Evolutionary conservation across 2,113 vertebrate species (phyloP).

Genomic region (Eudyptes chrysolophus): DNA sequence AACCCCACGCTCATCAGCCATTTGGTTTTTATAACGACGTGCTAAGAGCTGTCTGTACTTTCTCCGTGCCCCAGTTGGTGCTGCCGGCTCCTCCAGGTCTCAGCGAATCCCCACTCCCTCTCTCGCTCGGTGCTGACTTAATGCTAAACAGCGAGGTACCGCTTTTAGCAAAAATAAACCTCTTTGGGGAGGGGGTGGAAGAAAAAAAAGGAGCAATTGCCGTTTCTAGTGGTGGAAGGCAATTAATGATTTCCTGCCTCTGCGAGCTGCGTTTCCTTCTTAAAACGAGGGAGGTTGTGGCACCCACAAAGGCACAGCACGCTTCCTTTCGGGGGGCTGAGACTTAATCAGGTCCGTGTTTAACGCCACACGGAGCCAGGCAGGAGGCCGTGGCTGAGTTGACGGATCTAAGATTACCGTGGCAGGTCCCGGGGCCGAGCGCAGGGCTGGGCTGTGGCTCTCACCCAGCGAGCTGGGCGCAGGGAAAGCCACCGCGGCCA

Average conservation of each 20-base stretch:
- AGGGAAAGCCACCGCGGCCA: accelerated
- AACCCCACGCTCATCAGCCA: background rate
- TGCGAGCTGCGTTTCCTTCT: background rate
- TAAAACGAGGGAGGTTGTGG: background rate
- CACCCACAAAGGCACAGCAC: background rate
- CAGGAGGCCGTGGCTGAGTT: background rate
- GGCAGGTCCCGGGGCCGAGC: background rate
- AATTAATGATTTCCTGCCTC: background rate
- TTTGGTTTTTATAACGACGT: background rate
- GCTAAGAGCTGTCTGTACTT: background rate
- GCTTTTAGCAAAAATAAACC: background rate
- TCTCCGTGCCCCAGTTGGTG: background rate
- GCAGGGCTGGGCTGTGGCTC: background rate
- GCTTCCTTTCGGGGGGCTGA: background rate
- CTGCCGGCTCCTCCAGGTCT: background rate
- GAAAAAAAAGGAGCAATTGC: background rate
- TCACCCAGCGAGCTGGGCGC: accelerated
- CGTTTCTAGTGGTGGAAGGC: background rate
- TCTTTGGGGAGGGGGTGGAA: too few relatives aligned
- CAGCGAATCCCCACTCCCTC: background rate
- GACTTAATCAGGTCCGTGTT: background rate
- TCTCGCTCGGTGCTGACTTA: background rate
- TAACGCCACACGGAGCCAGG: accelerated
- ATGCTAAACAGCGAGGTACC: background rate
- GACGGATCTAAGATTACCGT: background rate